Conservation (phyloP, 1,140 invertebrate species). For the Eumeta japonica region DNA sequence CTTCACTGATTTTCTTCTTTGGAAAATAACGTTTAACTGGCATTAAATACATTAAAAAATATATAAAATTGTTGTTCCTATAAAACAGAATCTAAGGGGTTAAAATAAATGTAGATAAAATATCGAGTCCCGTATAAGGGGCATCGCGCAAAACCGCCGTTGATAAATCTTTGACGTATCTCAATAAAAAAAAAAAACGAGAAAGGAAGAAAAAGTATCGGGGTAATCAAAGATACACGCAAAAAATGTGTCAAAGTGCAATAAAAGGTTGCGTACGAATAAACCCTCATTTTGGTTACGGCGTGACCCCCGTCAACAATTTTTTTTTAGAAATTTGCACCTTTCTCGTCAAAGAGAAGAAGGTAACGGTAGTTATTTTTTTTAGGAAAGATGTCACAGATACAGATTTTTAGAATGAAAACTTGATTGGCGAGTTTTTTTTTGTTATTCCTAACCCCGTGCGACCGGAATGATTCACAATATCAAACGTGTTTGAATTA, state of each 20-base stretch:
- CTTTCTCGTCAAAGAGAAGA: constrained; percentile 36
- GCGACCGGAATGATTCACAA: no score
- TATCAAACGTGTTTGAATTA: no score
- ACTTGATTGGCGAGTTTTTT: constrained; percentile 54
- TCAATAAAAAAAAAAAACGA: constrained; percentile 36
- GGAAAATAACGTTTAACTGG: no score
- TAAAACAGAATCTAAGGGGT: no score
- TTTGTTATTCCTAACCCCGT: no score
- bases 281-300: constrained; percentile 51
- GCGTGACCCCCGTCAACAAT: constrained; percentile 53
- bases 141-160: no score
- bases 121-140: no score
- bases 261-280: constrained; percentile 44
- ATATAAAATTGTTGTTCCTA: no score
- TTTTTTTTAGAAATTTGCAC: constrained; percentile 38
- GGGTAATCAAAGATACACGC: constrained; percentile 39
- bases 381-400: constrained; percentile 39
- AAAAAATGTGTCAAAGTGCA: constrained; percentile 52
- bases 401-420: constrained; percentile 45
- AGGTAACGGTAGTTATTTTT: constrained; percentile 40
- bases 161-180: constrained; percentile 43
- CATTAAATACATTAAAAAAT: no score
- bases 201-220: constrained; percentile 23
- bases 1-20: no score
- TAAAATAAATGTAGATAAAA: no score